Evolutionary conservation across 2,113 vertebrate genomes (phyloP).

Genomic region (Onychorhynchus coronatus): DNA sequence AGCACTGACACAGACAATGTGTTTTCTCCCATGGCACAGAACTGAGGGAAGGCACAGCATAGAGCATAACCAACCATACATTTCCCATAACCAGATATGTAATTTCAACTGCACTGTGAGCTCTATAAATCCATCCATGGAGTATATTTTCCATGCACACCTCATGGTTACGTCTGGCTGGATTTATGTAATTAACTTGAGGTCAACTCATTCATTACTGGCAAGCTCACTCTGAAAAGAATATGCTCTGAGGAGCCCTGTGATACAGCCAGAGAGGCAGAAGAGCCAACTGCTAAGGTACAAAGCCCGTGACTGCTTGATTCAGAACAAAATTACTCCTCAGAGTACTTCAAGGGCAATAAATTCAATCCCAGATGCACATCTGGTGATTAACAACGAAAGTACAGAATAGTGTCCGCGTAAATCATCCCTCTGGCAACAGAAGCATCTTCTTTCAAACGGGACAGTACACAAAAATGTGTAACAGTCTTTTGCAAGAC

Average conservation of each 20-base stretch:
- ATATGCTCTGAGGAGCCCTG: not conserved
- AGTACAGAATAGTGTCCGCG: not conserved
- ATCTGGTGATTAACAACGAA: not conserved
- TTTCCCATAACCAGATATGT: constrained; percentile 16
- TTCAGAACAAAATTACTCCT: not conserved
- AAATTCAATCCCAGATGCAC: not conserved
- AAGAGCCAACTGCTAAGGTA: constrained; percentile 4
- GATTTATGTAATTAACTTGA: constrained; percentile 50
- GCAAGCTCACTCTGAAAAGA: constrained; percentile 26
- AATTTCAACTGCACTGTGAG: constrained; percentile 38
- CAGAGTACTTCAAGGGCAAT: not conserved
- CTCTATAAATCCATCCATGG: not conserved
- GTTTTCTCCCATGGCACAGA: not conserved
- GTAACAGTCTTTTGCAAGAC: not conserved
- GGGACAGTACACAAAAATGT: not conserved
- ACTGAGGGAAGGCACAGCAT: not conserved
- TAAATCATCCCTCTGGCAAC: not conserved
- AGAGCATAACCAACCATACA: not conserved
- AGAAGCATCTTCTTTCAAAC: not conserved
- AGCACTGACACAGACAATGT: not conserved
- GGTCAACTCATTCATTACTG: constrained; percentile 25
- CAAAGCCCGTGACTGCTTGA: not conserved
- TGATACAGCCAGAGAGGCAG: not conserved
- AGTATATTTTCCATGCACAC: constrained; percentile 1
- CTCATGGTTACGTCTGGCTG: constrained; percentile 24